Base-by-base conservation (phyloP, 2,888 invertebrate species). In the Mythimna pallens region DNA sequence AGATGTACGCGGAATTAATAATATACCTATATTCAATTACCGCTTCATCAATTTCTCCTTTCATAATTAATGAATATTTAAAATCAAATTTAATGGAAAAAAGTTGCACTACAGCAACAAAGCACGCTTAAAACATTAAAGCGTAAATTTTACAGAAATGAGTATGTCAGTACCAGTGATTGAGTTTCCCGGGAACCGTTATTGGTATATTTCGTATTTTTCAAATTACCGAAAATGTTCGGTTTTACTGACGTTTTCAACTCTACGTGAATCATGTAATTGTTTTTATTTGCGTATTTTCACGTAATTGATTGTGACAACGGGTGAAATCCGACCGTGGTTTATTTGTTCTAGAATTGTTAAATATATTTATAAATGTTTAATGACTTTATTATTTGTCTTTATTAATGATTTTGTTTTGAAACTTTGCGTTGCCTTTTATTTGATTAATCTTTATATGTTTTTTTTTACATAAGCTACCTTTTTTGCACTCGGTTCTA, bases 141-240 rank as follows among this genome's bases (percentile, higher is more conserved):
- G 10, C 22, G 22, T 14, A 10, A 47, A 64, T 68, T 58, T 55
- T 40, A 40, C 67, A 72, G 36, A 71, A 69, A 70, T 43, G 57
- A 58, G 47, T 50, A 54, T 70, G 83, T 80, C 80, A 70, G n/a
- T 58, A 36, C 40, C 76, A 80, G 66, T 71, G 63, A 83, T 83
- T 77, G 70, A 70, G 54, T 71, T 61, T 40, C 22, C 36, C 54
- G 7, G 36, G 22, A 77, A 20, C 20, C 25, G 30, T 57, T 40
- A 55, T 36, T 50, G 30, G 30, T 52, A 17, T 36, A 55, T 40
- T 47, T 55, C 12, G 9, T 47, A 68, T 43, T 25, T 59, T 52
- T 47, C n/a, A 69, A 59, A 59, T 55, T 30, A 70, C 30, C 47
- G 14, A 54, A 55, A 5, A n/a, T 40, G 3, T 22, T 30, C 70